Evolutionary conservation across 2,888 invertebrate species (phyloP), one percentile per base, ranked within the genome.

Genomic region (Lasius fuliginosus): DNA sequence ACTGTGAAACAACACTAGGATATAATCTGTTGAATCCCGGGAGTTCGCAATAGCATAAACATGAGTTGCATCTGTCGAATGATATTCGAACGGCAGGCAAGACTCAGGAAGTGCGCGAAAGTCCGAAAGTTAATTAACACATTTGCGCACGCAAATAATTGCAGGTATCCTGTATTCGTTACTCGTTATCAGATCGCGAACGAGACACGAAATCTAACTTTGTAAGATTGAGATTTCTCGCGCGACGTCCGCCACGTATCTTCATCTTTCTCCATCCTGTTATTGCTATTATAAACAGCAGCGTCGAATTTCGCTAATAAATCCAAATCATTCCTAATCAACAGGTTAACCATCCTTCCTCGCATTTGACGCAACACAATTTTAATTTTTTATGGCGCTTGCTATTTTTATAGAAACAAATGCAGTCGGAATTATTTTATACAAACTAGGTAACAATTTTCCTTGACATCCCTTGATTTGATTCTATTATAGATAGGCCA

Each of bases 111-210:
- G 15, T 49, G 23, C 68, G 42, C 49, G 40, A 58, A 9, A 23
- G 36, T n/a, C 74, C 74, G 83, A 83, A 83, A 85, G 83, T 82
- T 83, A 85, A 85, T 58, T 69, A 82, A 36, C 49, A 86, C 30
- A 36, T 36, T 36, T 68, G 53, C 23, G 36, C 76, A 53, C 40
- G 49, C 76, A 40, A 64, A 58, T 81, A 85, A 89, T 88, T 88
- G 87, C 67, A 83, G 42, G 33, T 77, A 87, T 89, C 88, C 88
- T 82, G 82, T 60, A n/a, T 42, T 23, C 36, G 18, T 49, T 33
- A 6, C 11, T 68, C 12, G n/a, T 62, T 84, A 77, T 84, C 84
- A 69, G 84, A 60, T 79, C 23, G 68, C 58, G 18, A 53, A 64
- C 65, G 69, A n/a, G 76, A 83, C 67, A 58, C 15, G 69, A 18